Percentiles rank a stretch among this genome's conserved stretches.
Conservation (phyloP, 92 coral and sea anemone genomes). For the Epizoanthus scotinus region DNA sequence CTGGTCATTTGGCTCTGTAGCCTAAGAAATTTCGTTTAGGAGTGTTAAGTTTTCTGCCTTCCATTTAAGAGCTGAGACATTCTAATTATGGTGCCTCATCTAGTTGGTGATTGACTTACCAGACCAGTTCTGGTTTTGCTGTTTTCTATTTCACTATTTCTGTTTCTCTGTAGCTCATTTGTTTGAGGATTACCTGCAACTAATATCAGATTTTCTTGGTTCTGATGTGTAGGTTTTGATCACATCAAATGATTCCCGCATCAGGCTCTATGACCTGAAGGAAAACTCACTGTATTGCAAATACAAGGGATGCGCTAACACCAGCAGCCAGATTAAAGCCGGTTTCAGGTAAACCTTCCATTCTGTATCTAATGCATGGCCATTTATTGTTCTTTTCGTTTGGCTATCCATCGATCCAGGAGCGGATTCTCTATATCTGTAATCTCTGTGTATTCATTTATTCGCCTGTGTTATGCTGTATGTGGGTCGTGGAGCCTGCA, state of each 20-base stretch:
- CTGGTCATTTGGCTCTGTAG: neutral
- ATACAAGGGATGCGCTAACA: slow-evolving; percentile 91
- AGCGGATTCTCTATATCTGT: no score
- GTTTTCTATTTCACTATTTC: no score
- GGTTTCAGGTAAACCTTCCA: slow-evolving; percentile 78
- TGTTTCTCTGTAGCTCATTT: no score
- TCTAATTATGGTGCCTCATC: no score
- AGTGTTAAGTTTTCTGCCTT: no score
- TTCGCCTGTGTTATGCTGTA: no score
- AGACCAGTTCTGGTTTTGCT: no score
- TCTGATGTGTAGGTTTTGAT: slow-evolving; percentile 71
- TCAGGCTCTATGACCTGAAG: slow-evolving; percentile 91
- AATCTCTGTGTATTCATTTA: neutral
- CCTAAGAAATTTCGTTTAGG: neutral
- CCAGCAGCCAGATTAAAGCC: slow-evolving; percentile 97
- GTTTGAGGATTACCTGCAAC: neutral
- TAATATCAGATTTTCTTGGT: neutral
- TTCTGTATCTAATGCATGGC: neutral
- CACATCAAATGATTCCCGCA: slow-evolving; percentile 96
- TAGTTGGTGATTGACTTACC: no score
- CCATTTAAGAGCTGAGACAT: no score
- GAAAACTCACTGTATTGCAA: slow-evolving; percentile 97
- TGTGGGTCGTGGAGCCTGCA: no score
- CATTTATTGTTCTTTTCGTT: no score
- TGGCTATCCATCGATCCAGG: no score